Evolutionary conservation across 2,888 invertebrate species (phyloP).

Genomic region (Pollenia labialis): DNA sequence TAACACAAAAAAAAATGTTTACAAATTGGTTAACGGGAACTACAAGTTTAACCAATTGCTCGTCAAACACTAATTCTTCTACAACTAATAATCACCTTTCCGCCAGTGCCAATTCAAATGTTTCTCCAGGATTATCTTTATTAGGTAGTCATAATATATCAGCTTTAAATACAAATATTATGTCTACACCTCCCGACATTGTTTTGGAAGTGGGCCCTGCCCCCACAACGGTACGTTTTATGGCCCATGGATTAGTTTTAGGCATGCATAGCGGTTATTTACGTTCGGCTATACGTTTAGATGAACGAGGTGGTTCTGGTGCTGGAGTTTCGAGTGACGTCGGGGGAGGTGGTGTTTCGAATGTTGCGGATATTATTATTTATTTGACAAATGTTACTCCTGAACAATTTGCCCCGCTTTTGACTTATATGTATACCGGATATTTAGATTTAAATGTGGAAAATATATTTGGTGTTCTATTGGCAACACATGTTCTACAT

Average conservation of each 20-base stretch:
- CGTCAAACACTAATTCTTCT: background rate
- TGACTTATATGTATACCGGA: constrained; percentile 91
- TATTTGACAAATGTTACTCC: constrained; percentile 86
- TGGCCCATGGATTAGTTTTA: constrained; percentile 88
- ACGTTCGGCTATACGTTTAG: constrained; percentile 86
- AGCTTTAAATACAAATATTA: constrained; percentile 69
- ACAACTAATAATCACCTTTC: constrained; percentile 18
- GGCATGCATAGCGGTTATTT: constrained; percentile 89
- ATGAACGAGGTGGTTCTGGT: constrained; percentile 76
- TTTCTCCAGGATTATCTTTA: constrained; percentile 47
- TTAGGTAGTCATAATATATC: constrained; percentile 42
- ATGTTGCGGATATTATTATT: constrained; percentile 79
- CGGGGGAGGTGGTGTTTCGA: constrained; percentile 10
- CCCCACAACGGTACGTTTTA: constrained; percentile 87
- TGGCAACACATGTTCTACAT: constrained; percentile 89
- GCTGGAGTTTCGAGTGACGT: background rate
- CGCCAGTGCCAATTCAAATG: background rate
- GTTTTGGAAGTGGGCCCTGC: constrained; percentile 87
- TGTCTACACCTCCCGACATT: constrained; percentile 86
- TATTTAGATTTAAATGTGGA: constrained; percentile 88
- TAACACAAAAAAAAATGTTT: constrained; percentile 79
- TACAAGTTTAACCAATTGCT: constrained; percentile 69
- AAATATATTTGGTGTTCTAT: constrained; percentile 89
- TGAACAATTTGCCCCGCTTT: constrained; percentile 87
- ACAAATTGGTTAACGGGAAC: constrained; percentile 84